Conservation (phyloP, 2,888 invertebrate genomes). For the Reticulitermes lucifugus region DNA sequence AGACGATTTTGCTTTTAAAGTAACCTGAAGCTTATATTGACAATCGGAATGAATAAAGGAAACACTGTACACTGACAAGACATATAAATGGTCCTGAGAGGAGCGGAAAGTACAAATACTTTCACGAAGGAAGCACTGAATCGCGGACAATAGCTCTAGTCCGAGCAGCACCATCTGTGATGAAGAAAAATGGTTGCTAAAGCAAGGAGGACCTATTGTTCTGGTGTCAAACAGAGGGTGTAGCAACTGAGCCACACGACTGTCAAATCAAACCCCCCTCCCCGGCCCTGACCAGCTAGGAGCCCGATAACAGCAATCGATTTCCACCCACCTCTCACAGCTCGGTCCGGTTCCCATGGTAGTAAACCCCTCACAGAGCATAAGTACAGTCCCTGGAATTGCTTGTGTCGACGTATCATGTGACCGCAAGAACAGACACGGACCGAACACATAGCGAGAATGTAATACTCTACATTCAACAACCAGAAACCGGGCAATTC, state of each 20-base stretch:
- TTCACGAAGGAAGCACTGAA: constrained; percentile 8
- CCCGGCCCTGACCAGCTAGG: background rate
- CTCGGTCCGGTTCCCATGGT: background rate
- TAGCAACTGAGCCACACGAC: background rate
- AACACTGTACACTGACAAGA: background rate
- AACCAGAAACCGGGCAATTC: no score
- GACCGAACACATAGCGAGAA: no score
- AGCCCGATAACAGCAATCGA: background rate
- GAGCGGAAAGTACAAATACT: constrained; percentile 9
- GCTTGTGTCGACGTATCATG: background rate
- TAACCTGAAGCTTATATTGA: background rate
- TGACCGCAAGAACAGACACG: no score
- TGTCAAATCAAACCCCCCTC: background rate
- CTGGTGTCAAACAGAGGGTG: background rate
- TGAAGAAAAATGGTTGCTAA: constrained; percentile 16
- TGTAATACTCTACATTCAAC: no score
- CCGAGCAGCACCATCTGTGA: background rate
- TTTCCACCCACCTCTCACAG: background rate
- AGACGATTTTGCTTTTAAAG: background rate
- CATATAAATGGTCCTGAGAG: background rate
- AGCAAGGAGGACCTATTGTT: background rate
- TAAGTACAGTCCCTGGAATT: background rate
- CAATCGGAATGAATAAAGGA: background rate
- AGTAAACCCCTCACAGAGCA: background rate
- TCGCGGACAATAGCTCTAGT: background rate